Percentiles rank a stretch among this genome's conserved stretches.
Conservation (phyloP, 2,888 invertebrate species). For the Alcis repandata region DNA sequence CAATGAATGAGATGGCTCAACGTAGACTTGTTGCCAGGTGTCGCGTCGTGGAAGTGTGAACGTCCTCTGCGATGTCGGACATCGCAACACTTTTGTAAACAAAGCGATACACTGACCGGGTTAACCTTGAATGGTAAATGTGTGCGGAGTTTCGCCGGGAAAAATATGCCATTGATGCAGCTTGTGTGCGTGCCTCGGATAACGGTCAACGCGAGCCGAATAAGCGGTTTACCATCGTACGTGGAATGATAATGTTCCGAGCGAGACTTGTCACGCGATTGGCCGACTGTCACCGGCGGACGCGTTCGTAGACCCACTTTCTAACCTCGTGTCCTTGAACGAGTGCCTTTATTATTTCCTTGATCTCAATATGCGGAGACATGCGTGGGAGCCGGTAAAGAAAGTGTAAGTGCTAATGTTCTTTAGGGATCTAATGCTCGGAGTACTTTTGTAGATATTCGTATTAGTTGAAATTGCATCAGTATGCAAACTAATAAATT, state of each 20-base stretch:
- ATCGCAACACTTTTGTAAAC: slow-evolving; percentile 72
- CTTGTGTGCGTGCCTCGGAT: slow-evolving; percentile 81
- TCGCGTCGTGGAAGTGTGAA: slow-evolving; percentile 51
- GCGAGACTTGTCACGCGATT: slow-evolving; percentile 78
- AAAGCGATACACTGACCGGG: slow-evolving; percentile 83
- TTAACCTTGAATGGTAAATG: slow-evolving; percentile 85
- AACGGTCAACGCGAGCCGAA: slow-evolving; percentile 84
- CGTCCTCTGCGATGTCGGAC: slow-evolving; percentile 58
- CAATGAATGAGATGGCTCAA: slow-evolving; percentile 46
- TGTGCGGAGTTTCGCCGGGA: slow-evolving; percentile 80
- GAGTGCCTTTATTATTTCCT: slow-evolving; percentile 45
- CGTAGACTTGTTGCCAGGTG: slow-evolving; percentile 52
- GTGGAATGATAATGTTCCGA: slow-evolving; percentile 82
- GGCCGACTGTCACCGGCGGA: slow-evolving; percentile 69
- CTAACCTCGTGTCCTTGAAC: slow-evolving; percentile 76
- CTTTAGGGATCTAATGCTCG: background rate
- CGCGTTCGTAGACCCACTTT: slow-evolving; percentile 76
- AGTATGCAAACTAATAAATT: background rate
- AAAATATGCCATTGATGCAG: slow-evolving; percentile 86
- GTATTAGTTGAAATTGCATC: slow-evolving; percentile 3
- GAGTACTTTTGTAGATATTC: background rate
- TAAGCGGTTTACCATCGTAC: slow-evolving; percentile 84
- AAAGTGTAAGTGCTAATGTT: slow-evolving; percentile 18
- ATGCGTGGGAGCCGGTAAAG: background rate
- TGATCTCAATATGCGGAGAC: slow-evolving; percentile 34